These are phyloP conservation scores for Staurois parvus DNA, from an alignment of 2,797 vertebrate species.

Conservation along the genomic window DNA sequence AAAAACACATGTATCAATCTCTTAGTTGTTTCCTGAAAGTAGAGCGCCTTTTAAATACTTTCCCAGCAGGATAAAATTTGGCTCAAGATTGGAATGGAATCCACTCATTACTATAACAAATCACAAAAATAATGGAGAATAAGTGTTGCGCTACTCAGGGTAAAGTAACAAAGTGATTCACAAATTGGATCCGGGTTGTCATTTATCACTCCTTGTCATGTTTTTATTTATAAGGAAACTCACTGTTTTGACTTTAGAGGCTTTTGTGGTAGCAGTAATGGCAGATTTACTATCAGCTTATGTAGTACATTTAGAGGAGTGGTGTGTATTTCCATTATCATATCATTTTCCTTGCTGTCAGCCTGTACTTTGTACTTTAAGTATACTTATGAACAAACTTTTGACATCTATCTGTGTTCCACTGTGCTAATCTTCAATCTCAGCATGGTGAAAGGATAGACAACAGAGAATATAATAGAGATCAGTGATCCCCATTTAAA, in stretches of 20 bases:
- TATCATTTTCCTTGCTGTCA: neutral
- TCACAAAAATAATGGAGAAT: neutral
- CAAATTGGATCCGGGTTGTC: neutral
- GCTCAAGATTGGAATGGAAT: neutral
- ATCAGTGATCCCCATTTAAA: constrained; percentile 6
- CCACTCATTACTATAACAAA: neutral
- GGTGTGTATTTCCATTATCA: constrained; percentile 12
- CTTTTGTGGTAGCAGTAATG: neutral
- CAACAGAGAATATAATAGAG: constrained; percentile 10
- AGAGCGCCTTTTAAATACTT: neutral
- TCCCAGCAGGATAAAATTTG: neutral
- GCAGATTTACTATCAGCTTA: neutral
- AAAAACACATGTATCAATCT: neutral
- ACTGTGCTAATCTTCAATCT: neutral
- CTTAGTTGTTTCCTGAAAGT: neutral
- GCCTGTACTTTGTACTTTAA: constrained; percentile 3
- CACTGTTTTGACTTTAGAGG: neutral
- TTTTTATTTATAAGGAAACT: constrained; percentile 2
- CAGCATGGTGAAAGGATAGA: neutral
- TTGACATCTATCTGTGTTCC: constrained; percentile 1
- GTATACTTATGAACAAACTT: neutral
- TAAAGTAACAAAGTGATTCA: constrained; percentile 2
- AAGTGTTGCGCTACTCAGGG: neutral
- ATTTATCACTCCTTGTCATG: neutral
- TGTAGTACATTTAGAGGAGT: neutral